phyloP scores from a whole-genome alignment of 2,113 vertebrate species.

The Perca fluviatilis region DNA sequence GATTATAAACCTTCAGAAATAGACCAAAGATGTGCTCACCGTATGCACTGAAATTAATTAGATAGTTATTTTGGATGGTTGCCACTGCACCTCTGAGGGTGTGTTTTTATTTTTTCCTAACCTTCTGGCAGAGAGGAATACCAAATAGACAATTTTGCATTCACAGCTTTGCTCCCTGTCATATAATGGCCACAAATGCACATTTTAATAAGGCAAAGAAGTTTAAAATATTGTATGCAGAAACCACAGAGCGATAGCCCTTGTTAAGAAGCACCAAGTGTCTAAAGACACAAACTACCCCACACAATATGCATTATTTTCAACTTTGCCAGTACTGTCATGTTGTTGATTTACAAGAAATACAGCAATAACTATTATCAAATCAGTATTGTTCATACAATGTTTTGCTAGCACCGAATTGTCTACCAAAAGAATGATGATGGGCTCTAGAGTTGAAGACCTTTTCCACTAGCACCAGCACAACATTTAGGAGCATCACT shows the following conservation, averaged over 20 bases:
- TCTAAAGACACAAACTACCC: not conserved
- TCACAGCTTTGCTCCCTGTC: slow-evolving; percentile 57
- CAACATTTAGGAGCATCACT: no score
- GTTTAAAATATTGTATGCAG: slow-evolving; percentile 35
- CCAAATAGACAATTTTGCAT: slow-evolving; percentile 72
- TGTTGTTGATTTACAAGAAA: not conserved
- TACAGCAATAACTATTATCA: not conserved
- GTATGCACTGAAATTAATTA: slow-evolving; percentile 77
- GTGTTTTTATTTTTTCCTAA: slow-evolving; percentile 78
- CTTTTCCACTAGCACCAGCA: no score
- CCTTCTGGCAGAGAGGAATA: slow-evolving; percentile 68
- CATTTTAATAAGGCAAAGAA: slow-evolving; percentile 56
- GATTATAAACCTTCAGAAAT: slow-evolving; percentile 71
- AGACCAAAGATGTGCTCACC: slow-evolving; percentile 61
- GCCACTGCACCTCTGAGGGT: slow-evolving; percentile 72
- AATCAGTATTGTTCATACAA: slow-evolving; percentile 6
- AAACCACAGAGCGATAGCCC: slow-evolving; percentile 15
- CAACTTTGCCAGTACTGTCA: not conserved
- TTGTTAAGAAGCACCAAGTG: slow-evolving; percentile 1
- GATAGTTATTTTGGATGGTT: slow-evolving; percentile 77
- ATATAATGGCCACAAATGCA: slow-evolving; percentile 49
- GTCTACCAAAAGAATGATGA: not conserved
- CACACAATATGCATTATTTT: not conserved
- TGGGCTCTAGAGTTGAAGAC: no score
- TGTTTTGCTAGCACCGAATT: not conserved